These are phyloP conservation scores for Parascotia fuliginaria DNA, from an alignment of 2,888 invertebrate genomes.

Conservation along the genomic window DNA sequence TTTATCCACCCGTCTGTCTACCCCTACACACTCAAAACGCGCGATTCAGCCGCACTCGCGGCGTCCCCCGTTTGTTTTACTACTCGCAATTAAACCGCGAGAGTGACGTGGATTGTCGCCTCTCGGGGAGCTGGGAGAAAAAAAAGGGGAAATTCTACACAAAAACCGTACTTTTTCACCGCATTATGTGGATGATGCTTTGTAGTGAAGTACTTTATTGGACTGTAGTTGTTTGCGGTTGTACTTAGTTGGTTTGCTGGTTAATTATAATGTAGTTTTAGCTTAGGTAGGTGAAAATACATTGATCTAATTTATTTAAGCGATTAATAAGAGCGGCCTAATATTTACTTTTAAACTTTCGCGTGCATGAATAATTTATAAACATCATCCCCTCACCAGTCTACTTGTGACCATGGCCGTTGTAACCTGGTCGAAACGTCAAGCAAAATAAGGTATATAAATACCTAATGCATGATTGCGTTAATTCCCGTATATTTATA, in stretches of 20 bases:
- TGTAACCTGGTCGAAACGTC: too few relatives aligned
- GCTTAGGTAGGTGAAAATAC: not conserved
- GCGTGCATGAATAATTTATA: too few relatives aligned
- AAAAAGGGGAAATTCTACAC: conserved; percentile 52
- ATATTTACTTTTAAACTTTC: too few relatives aligned
- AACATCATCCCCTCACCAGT: too few relatives aligned
- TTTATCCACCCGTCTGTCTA: conserved; percentile 50
- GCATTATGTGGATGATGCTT: conserved; percentile 41
- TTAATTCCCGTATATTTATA: too few relatives aligned
- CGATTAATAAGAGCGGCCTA: not conserved
- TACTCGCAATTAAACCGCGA: conserved; percentile 82
- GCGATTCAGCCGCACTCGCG: conserved; percentile 51
- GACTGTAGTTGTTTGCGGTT: conserved; percentile 20
- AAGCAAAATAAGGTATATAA: too few relatives aligned
- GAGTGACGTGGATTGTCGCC: conserved; percentile 83
- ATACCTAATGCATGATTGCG: too few relatives aligned
- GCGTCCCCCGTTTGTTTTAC: conserved; percentile 78
- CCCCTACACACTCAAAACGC: conserved; percentile 49
- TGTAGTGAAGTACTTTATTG: conserved; percentile 34
- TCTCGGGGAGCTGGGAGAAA: conserved; percentile 53
- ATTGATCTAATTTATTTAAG: not conserved
- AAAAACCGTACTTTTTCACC: conserved; percentile 41
- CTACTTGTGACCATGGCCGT: too few relatives aligned
- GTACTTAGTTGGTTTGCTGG: not conserved
- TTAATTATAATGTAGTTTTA: not conserved